Conservation (phyloP, 2,113 vertebrate genomes). For the Dicentrarchus labrax region DNA sequence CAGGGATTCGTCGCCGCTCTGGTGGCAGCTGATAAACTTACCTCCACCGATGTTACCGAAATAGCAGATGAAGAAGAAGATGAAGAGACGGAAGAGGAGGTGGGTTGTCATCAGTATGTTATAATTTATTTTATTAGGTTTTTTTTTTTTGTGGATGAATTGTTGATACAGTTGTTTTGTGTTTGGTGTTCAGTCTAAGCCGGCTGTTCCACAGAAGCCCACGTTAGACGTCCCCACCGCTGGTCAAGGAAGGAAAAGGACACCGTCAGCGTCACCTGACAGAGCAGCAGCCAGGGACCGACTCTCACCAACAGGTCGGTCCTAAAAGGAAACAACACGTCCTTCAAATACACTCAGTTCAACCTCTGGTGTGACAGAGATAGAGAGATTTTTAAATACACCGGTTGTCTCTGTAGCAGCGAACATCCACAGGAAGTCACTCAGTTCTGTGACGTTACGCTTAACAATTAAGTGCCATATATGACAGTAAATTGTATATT, state of each 20-base stretch:
- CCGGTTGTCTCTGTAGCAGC: not conserved
- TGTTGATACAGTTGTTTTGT: not conserved
- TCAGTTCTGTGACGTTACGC: no score
- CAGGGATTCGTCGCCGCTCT: conserved; percentile 86
- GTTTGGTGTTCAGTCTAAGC: conserved; percentile 57
- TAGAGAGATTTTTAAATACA: no score
- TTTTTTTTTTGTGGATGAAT: not conserved
- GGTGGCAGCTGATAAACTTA: conserved; percentile 88
- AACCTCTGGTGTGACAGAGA: not conserved
- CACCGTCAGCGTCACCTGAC: conserved; percentile 74
- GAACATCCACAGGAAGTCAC: no score
- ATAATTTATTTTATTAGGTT: rapidly evolving
- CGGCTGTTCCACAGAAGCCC: conserved; percentile 63
- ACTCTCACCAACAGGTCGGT: conserved; percentile 75
- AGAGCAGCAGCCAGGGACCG: conserved; percentile 45
- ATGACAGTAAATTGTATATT: no score
- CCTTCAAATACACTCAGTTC: not conserved
- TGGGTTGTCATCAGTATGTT: not conserved
- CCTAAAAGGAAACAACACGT: not conserved
- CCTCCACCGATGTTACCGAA: conserved; percentile 79
- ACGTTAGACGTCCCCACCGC: conserved; percentile 58
- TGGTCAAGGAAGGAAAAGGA: conserved; percentile 50
- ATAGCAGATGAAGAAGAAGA: conserved; percentile 84
- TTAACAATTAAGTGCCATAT: no score
- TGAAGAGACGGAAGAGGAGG: conserved; percentile 76